Base-by-base conservation (phyloP, 2,888 invertebrate genomes). In the Pristionchus maxplancki region DNA sequence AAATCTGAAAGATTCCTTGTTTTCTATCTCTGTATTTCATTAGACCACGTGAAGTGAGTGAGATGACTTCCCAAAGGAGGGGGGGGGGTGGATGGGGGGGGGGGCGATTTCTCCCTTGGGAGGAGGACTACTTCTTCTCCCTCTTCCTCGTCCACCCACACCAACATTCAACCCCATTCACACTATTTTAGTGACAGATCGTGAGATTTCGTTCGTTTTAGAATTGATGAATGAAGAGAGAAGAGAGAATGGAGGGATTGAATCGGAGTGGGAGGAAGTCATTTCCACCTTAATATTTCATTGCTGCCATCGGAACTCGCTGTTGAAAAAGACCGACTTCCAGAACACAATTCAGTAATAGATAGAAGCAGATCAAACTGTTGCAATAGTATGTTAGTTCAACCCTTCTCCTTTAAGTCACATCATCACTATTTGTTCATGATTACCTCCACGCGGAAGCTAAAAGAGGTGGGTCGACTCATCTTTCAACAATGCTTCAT, bases 161-260 rank as follows among this genome's bases (percentile, higher is more conserved):
- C 71, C 20, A n/a, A 58, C 9, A 34, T 17, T 71, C 71, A 71
- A 34, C 1, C 71, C 71, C 71, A 71, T 37, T 71, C 37, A 20
- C 34, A 71, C 71, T 71, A 71, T 71, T 71, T 71, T 71, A 37
- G 37, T 71, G 71, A 71, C 71, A 71, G 71, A 20, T 71, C 71
- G 71, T 71, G 40, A 37, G 71, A 71, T 71, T 24, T 31, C 37
- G 37, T 31, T 37, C 31, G 71, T 71, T 71, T 37, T 71, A 37
- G 71, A 71, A 71, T n/a, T 15, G 71, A 71, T 71, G 71, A 71
- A 71, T 37, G 37, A n/a, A n/a, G n/a, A n/a, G n/a, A n/a, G n/a
- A n/a, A n/a, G 71, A 71, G 37, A 9, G 71, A 71, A 71, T 71
- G 71, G 20, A 71, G n/a, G 6, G 71, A 71, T 37, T 20, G 24